A percentile compares a stretch with the other conserved stretches of the same genome.
These are phyloP conservation scores for Chitala chitala DNA, from an alignment of 2,113 vertebrate genomes.

Conservation along the genomic window DNA sequence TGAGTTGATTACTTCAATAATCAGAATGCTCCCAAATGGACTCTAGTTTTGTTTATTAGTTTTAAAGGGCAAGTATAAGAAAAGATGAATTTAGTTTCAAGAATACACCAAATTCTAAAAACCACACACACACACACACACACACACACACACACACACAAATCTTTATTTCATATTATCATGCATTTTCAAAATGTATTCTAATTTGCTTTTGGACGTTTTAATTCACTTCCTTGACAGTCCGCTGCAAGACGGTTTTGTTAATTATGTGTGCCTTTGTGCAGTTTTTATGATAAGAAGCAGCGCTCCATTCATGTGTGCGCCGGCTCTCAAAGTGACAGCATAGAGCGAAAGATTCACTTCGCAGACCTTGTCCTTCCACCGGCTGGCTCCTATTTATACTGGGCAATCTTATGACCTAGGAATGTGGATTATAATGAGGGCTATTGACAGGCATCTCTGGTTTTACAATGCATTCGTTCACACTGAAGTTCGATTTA, in stretches of 20 bases:
- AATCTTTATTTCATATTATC: slow-evolving; percentile 9
- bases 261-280: slow-evolving; percentile 14
- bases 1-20: too few relatives aligned
- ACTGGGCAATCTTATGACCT: not conserved
- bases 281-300: not conserved
- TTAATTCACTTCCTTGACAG: slow-evolving; percentile 12
- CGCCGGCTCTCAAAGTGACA: not conserved
- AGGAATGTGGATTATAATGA: not conserved
- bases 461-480: not conserved
- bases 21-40: too few relatives aligned
- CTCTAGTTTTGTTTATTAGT: too few relatives aligned
- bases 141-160: not conserved
- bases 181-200: slow-evolving; percentile 7
- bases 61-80: too few relatives aligned
- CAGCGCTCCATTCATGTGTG: not conserved
- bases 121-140: not conserved
- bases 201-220: slow-evolving; percentile 1
- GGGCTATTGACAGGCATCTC: not conserved
- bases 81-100: not conserved
- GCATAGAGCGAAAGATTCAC: not conserved
- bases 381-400: not conserved
- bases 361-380: not conserved
- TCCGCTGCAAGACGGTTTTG: not conserved
- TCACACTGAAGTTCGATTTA: not conserved
- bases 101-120: not conserved